Evolutionary conservation across 2,888 invertebrate genomes (phyloP).

Genomic region (Norana najaformis): DNA sequence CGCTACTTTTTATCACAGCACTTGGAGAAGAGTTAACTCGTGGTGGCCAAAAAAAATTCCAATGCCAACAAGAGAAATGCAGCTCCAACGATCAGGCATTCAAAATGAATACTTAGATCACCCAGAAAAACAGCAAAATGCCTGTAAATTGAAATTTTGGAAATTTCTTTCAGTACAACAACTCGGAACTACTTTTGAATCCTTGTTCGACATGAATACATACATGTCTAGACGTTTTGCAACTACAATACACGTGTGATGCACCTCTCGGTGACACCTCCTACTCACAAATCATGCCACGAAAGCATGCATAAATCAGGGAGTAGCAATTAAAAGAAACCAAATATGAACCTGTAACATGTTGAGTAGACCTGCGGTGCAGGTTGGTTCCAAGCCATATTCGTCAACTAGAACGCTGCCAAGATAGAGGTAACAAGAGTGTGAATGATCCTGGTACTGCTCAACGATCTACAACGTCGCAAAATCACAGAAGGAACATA

Average conservation of each 20-base stretch:
- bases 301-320: background rate
- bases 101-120: background rate
- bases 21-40: background rate
- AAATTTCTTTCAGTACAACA: background rate
- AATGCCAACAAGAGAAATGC: background rate
- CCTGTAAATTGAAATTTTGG: background rate
- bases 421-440: conserved; percentile 88
- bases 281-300: background rate
- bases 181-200: background rate
- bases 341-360: conserved; percentile 80
- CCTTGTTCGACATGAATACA: no score
- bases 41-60: background rate
- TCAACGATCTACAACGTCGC: conserved; percentile 68
- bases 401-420: conserved; percentile 87
- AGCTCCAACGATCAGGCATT: background rate
- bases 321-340: background rate
- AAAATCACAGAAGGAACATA: background rate
- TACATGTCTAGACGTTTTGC: no score
- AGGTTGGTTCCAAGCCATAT: conserved; percentile 74
- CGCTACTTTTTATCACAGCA: background rate
- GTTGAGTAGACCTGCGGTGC: conserved; percentile 77
- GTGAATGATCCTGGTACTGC: conserved; percentile 74
- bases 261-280: background rate
- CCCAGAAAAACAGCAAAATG: background rate
- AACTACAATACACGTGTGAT: background rate